phyloP scores from a whole-genome alignment of 2,888 invertebrate species.

The Acleris emargana region DNA sequence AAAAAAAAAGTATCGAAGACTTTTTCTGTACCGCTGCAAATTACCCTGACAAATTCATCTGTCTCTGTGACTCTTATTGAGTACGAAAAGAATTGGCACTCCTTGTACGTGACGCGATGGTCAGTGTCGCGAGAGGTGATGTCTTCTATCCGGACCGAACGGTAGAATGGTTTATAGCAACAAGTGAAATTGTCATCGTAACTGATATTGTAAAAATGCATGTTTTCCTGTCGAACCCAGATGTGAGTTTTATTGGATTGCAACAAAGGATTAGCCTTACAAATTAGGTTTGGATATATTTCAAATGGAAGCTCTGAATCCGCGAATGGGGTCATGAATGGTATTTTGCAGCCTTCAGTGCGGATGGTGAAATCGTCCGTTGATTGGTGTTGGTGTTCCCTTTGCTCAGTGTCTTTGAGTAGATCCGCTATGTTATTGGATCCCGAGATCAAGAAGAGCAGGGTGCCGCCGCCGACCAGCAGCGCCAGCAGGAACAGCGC shows the following conservation, averaged over 20 bases:
- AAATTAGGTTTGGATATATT: constrained; percentile 67
- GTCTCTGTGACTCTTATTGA: constrained; percentile 81
- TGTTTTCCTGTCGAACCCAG: constrained; percentile 70
- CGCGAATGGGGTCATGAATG: constrained; percentile 83
- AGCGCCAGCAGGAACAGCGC: constrained; percentile 7
- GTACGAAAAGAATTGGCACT: constrained; percentile 70
- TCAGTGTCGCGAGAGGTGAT: constrained; percentile 60
- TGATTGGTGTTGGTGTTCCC: background rate
- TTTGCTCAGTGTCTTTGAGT: constrained; percentile 43
- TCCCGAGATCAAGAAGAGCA: constrained; percentile 4
- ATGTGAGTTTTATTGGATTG: constrained; percentile 82
- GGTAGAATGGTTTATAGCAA: constrained; percentile 82
- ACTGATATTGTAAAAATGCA: constrained; percentile 71
- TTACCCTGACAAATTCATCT: constrained; percentile 86
- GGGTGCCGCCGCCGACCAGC: background rate
- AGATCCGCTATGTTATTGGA: constrained; percentile 26
- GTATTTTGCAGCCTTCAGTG: constrained; percentile 85
- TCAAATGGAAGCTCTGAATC: constrained; percentile 73
- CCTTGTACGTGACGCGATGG: constrained; percentile 62
- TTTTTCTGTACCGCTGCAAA: constrained; percentile 72
- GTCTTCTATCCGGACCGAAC: constrained; percentile 65
- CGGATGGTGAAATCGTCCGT: constrained; percentile 58
- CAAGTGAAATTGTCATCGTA: constrained; percentile 70
- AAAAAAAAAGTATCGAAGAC: constrained; percentile 48
- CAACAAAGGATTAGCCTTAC: constrained; percentile 71